A percentile compares a stretch with the other conserved stretches of the same genome.
These are phyloP conservation scores for Gallirallus australis DNA, from an alignment of 2,797 vertebrate species.

Conservation along the genomic window DNA sequence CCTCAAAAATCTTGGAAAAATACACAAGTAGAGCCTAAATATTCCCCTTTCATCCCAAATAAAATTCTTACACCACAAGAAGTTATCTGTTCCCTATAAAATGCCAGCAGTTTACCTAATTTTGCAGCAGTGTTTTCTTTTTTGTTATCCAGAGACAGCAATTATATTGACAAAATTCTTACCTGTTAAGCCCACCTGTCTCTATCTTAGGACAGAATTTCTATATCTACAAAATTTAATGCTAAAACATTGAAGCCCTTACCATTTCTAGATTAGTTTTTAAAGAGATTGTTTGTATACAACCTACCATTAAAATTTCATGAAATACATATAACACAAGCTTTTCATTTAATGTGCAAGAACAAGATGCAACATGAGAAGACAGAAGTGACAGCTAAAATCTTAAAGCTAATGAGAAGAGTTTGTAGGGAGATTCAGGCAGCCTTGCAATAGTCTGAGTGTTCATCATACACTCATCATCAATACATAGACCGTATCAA, in stretches of 20 bases:
- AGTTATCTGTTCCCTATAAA: not conserved
- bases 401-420: not conserved
- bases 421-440: not conserved
- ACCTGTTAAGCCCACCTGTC: not conserved
- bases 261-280: not conserved
- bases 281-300: not conserved
- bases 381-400: not conserved
- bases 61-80: not conserved
- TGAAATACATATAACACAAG: not conserved
- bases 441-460: not conserved
- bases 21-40: not conserved
- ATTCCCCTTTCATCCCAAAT: not conserved
- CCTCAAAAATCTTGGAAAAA: not conserved
- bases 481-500: not conserved
- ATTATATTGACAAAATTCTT: not conserved
- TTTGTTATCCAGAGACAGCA: not conserved
- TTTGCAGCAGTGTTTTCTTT: not conserved
- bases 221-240: not conserved
- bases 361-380: not conserved
- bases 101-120: not conserved
- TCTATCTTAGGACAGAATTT: not conserved
- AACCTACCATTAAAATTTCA: not conserved
- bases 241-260: not conserved
- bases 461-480: not conserved
- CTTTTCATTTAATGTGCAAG: not conserved